These are phyloP conservation scores for Chloroclystis v-ata DNA, from an alignment of 2,888 invertebrate species.

Conservation along the genomic window DNA sequence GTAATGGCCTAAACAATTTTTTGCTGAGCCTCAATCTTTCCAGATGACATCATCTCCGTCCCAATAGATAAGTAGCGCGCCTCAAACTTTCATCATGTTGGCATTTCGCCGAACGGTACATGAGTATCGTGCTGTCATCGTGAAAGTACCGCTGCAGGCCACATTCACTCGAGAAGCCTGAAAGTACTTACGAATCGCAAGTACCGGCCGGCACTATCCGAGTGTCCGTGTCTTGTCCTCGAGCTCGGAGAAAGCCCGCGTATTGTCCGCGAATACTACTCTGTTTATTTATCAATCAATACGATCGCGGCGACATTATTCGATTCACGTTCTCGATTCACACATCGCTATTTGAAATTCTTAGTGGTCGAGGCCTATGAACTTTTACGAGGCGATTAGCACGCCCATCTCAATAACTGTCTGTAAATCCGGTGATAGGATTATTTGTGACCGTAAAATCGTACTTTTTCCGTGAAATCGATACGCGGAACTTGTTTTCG, in stretches of 20 bases:
- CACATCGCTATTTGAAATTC: constrained; percentile 69
- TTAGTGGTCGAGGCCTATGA: constrained; percentile 47
- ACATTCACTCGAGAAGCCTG: constrained; percentile 35
- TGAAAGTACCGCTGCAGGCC: constrained; percentile 66
- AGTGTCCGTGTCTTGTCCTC: not conserved
- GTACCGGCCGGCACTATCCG: not conserved
- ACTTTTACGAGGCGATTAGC: constrained; percentile 46
- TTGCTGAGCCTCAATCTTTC: constrained; percentile 22
- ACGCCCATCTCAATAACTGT: constrained; percentile 24
- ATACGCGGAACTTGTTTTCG: constrained; percentile 50
- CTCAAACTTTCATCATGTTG: constrained; percentile 54
- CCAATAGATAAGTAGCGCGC: constrained; percentile 12
- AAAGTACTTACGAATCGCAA: constrained; percentile 15
- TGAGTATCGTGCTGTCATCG: constrained; percentile 34
- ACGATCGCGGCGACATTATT: constrained; percentile 58
- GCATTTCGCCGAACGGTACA: constrained; percentile 56
- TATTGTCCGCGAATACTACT: constrained; percentile 59
- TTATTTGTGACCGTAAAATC: constrained; percentile 27
- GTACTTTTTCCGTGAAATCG: constrained; percentile 40
- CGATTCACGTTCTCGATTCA: constrained; percentile 71
- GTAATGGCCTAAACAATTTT: constrained; percentile 29
- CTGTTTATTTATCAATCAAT: constrained; percentile 65
- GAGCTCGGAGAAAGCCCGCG: constrained; percentile 34
- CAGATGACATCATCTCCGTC: constrained; percentile 19
- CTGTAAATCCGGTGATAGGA: constrained; percentile 14